These are phyloP conservation scores for Physella acuta DNA, from an alignment of 1,140 invertebrate genomes.

Conservation along the genomic window DNA sequence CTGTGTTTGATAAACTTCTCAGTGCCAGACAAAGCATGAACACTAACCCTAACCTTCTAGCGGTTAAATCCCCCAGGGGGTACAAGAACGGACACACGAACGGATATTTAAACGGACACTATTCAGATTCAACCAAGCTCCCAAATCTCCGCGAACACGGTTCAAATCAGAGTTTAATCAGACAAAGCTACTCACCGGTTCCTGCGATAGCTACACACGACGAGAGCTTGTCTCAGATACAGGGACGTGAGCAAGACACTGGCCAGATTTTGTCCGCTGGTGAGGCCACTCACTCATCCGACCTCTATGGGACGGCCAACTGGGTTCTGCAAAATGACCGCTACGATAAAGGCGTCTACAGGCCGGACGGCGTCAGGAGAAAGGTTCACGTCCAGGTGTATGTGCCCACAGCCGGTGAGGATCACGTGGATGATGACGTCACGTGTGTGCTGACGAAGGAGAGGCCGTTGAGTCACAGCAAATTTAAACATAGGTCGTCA, in stretches of 20 bases:
- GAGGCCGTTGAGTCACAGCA: background rate
- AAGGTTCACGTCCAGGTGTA: conserved; percentile 28
- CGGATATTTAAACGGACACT: too few species aligned
- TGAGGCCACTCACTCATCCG: too few species aligned
- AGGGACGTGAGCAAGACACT: too few species aligned
- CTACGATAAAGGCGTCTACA: background rate
- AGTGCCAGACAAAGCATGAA: background rate
- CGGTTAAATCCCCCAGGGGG: background rate
- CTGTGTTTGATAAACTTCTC: background rate
- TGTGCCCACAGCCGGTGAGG: conserved; percentile 23
- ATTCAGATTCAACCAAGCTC: too few species aligned
- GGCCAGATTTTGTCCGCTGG: too few species aligned
- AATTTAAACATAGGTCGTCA: too few species aligned
- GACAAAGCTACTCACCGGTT: too few species aligned
- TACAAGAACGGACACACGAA: background rate
- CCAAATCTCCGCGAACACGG: too few species aligned
- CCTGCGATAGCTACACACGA: too few species aligned
- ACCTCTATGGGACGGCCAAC: background rate
- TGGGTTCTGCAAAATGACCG: background rate
- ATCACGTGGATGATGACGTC: conserved; percentile 19
- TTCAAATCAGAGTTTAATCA: too few species aligned
- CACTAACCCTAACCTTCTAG: too few species aligned
- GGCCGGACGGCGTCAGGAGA: background rate
- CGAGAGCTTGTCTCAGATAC: too few species aligned
- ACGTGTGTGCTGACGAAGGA: background rate